Conservation (phyloP, 2,888 invertebrate genomes). For the Ectemnius continuus region DNA sequence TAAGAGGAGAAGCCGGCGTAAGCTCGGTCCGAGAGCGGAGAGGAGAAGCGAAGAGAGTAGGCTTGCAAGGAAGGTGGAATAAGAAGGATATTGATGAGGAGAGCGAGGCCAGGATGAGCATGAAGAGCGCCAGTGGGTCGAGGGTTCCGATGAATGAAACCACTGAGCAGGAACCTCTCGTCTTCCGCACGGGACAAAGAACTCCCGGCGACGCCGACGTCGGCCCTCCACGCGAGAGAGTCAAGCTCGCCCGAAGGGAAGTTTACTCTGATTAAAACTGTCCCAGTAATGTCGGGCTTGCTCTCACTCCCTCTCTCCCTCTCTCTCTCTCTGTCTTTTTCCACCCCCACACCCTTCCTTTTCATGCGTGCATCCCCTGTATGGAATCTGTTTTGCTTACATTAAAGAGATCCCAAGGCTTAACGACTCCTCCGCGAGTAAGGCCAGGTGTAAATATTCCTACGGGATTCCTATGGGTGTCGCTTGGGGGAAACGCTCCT, state of each 20-base stretch:
- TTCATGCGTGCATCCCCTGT: constrained; percentile 39
- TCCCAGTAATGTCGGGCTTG: constrained; percentile 51
- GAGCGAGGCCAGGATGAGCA: constrained; percentile 42
- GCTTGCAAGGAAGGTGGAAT: constrained; percentile 19
- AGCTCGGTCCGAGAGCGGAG: neutral
- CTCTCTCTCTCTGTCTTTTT: too few relatives aligned
- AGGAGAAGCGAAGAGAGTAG: constrained; percentile 14
- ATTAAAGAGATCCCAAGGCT: constrained; percentile 20
- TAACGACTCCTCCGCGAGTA: constrained; percentile 29
- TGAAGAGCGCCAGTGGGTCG: constrained; percentile 43
- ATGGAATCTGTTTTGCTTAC: constrained; percentile 35
- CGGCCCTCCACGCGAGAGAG: constrained; percentile 24
- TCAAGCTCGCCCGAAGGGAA: constrained; percentile 44
- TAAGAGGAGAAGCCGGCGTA: constrained; percentile 27
- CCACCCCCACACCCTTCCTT: constrained; percentile 18
- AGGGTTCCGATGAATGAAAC: constrained; percentile 49
- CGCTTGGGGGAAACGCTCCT: too few relatives aligned
- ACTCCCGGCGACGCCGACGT: constrained; percentile 26
- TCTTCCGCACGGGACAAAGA: constrained; percentile 53
- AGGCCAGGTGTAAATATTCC: constrained; percentile 4
- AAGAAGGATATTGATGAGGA: constrained; percentile 49
- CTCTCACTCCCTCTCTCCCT: too few relatives aligned
- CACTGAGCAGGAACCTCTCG: constrained; percentile 43
- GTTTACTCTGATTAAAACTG: constrained; percentile 67
- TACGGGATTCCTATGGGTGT: neutral